phyloP scores from a whole-genome alignment of 2,797 vertebrate genomes.

The Pseudocheirus occidentalis region DNA sequence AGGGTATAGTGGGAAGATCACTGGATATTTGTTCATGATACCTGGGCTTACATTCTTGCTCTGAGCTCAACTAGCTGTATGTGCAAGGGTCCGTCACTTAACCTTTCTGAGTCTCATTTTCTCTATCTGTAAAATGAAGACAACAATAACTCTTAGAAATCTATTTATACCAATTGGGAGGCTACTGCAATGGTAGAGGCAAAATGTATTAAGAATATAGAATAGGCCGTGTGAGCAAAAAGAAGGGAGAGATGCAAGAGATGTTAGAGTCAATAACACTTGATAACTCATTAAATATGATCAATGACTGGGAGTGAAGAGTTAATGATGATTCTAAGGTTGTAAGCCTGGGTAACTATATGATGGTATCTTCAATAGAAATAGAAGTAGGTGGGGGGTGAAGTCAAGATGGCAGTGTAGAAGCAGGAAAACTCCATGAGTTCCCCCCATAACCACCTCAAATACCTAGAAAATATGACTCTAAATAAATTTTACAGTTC shows the following conservation, averaged over 20 bases:
- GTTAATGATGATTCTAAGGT: background rate
- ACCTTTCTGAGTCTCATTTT: background rate
- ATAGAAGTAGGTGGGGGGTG: too few relatives aligned
- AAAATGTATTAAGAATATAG: background rate
- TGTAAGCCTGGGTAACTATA: background rate
- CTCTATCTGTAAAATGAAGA: background rate
- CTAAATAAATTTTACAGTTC: too few relatives aligned
- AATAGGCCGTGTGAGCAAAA: background rate
- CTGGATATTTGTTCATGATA: background rate
- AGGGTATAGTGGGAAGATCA: background rate
- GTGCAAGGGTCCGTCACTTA: background rate
- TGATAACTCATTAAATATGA: background rate
- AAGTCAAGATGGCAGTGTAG: too few relatives aligned
- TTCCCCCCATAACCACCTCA: too few relatives aligned
- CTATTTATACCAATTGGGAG: background rate
- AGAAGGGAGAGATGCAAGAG: background rate
- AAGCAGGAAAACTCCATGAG: too few relatives aligned
- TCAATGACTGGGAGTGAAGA: background rate
- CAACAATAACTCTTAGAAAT: background rate
- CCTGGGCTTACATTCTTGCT: background rate
- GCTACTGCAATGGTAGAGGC: background rate
- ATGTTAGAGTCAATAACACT: background rate
- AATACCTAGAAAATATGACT: too few relatives aligned
- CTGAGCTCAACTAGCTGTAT: background rate
- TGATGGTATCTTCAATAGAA: background rate